Evolutionary conservation across 92 coral and sea anemone species (phyloP), one percentile per base, ranked within the genome.

Genomic region (Epizoanthus rinbou): DNA sequence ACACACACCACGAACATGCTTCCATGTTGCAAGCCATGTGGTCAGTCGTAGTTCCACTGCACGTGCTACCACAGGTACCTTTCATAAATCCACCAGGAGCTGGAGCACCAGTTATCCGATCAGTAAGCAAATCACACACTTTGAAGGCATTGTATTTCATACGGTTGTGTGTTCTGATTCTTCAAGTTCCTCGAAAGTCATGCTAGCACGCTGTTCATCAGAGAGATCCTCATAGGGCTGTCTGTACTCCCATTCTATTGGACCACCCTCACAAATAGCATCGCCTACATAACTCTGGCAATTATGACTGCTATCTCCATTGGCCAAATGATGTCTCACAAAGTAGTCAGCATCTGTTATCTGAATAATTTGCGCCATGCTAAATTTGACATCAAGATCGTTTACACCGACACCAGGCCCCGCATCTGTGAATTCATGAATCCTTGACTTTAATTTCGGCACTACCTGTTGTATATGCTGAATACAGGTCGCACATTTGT

Each of bases 181-280:
- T 25, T 84, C 88, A 19, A 78, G 64, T 8, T 85, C 79, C 9
- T 69, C 88, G 6, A 78, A 8, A 15, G 88, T 16, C 79, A 85
- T 78, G 45, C 22, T 15, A 14, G 17, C 53, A 53, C 68, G 57
- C 80, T 76, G 71, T 13, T 78, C 88, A 15, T 85, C 70, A 15
- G 88, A 21, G 3, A 78, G 79, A 13, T 79, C 88, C 65, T 85
- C 84, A 33, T 75, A 85, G 19, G 45, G 67, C 64, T 65, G 57
- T 56, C 23, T 66, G 76, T 68, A 85, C 54, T 78, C 88, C 88
- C 88, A 85, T 53, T 78, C 72, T 14, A 85, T 10, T 18, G 84
- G 72, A 14, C 84, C 84, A 21, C 88, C 88, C 21, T 85, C 88
- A 41, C 88, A 78, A 23, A 85, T 78, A 31, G 86, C 80, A 83